A percentile compares a stretch with the other conserved stretches of the same genome.
Conservation (phyloP, 2,888 invertebrate genomes). For the Adela reaumurella region DNA sequence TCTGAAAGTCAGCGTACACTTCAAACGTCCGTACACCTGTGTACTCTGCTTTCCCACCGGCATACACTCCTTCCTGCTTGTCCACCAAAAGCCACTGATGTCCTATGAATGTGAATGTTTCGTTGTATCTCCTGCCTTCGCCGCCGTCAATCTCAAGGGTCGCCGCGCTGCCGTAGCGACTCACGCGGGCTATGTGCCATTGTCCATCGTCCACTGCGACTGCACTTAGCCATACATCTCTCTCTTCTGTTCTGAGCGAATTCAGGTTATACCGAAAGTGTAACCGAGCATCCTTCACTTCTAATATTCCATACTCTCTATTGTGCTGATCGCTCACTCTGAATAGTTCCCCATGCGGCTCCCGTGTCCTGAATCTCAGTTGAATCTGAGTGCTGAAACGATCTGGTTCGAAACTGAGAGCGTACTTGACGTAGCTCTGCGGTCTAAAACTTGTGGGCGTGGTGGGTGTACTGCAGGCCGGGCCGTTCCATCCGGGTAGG, state of each 20-base stretch:
- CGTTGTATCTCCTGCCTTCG: constrained; percentile 90
- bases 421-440: constrained; percentile 96
- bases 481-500: constrained; percentile 92
- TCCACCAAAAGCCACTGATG: constrained; percentile 91
- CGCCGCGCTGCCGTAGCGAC: constrained; percentile 89
- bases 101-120: constrained; percentile 84
- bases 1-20: constrained; percentile 92
- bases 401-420: constrained; percentile 90
- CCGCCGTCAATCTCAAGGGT: constrained; percentile 92
- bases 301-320: constrained; percentile 87
- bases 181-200: constrained; percentile 93
- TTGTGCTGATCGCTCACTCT: constrained; percentile 92
- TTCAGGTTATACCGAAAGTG: constrained; percentile 93
- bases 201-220: constrained; percentile 93
- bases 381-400: constrained; percentile 91
- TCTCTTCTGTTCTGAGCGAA: constrained; percentile 84
- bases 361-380: constrained; percentile 88
- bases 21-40: constrained; percentile 91
- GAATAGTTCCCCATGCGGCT: constrained; percentile 90
- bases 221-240: constrained; percentile 84
- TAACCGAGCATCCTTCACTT: constrained; percentile 85
- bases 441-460: constrained; percentile 89
- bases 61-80: constrained; percentile 92
- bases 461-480: constrained; percentile 79
- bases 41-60: constrained; percentile 93